Base-by-base conservation (phyloP, 2,888 invertebrate species). In the Microdon myrmicae region DNA sequence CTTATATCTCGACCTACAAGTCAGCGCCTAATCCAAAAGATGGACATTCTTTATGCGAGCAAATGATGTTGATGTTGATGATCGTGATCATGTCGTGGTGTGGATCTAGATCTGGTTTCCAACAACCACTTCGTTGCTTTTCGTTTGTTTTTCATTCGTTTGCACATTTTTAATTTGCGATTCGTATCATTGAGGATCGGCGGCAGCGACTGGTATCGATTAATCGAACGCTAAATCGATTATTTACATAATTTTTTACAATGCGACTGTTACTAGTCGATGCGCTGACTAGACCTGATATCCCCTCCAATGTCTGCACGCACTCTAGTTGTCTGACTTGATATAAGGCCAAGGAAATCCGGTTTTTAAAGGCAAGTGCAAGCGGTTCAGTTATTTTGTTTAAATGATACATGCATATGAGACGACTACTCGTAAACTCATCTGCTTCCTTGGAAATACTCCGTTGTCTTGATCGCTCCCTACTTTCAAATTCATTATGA, bases 211-310 rank as follows among this genome's bases (percentile, higher is more conserved):
- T 12, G n/a, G 16, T 26, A 39, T 38, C 55, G 51, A 58, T 68
- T 58, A 61, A 59, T 59, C 35, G 49, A 10, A 51, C 38, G 34
- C 23, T 23, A 35, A 64, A 67, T 59, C 55, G 64, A 64, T 64
- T 67, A 68, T 68, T 67, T 64, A 64, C 67, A 67, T 67, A 67
- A 51, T 45, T 56, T 44, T 19, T 35, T 37, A n/a, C n/a, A 55
- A 48, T 39, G 49, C 31, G 29, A 29, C 41, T 14, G 45, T 39
- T 44, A 20, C 26, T 43, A 29, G 13, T 7, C 10, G 20, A 13
- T 19, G 26, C 14, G 38, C 35, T 12, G 17, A 37, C 12, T n/a
- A n/a, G 26, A 12, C 12, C 41, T 5, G 44, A 29, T 28, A 9
- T 47, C 39, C 22, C 32, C 9, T 25, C 23, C 19, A 16, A 28